Percentiles rank a stretch among this genome's conserved stretches.
These are phyloP conservation scores for Apis dorsata DNA, from an alignment of 1,140 invertebrate genomes.

Conservation along the genomic window DNA sequence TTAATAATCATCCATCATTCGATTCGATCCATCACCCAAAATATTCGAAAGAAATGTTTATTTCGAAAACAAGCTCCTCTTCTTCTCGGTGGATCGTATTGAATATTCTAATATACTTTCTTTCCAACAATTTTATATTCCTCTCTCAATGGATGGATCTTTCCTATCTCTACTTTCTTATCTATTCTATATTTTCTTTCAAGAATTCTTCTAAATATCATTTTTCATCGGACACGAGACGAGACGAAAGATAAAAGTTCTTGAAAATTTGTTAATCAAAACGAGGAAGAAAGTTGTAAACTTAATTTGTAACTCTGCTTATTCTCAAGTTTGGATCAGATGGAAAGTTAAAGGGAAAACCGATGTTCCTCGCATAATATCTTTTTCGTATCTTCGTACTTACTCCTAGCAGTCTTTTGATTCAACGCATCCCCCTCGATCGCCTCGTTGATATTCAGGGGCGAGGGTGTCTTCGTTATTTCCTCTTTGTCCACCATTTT, in stretches of 20 bases:
- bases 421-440: slow-evolving; percentile 71
- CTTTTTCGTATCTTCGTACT: slow-evolving; percentile 28
- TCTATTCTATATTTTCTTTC: background rate
- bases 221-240: background rate
- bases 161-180: too few species aligned
- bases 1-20: background rate
- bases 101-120: background rate
- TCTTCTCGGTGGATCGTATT: background rate
- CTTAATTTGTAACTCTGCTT: background rate
- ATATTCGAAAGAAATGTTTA: background rate
- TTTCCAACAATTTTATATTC: too few species aligned
- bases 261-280: background rate
- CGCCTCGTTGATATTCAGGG: slow-evolving; percentile 67
- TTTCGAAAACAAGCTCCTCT: too few species aligned
- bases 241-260: background rate
- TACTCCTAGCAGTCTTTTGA: slow-evolving; percentile 73
- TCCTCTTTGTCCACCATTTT: slow-evolving; percentile 67
- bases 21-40: too few species aligned
- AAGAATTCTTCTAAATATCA: background rate
- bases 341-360: background rate
- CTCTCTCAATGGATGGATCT: too few species aligned
- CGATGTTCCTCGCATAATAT: background rate
- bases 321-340: background rate
- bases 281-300: background rate
- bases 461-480: slow-evolving; percentile 61